Evolutionary conservation across 2,113 vertebrate genomes (phyloP).

Genomic region (Thunnus maccoyii): DNA sequence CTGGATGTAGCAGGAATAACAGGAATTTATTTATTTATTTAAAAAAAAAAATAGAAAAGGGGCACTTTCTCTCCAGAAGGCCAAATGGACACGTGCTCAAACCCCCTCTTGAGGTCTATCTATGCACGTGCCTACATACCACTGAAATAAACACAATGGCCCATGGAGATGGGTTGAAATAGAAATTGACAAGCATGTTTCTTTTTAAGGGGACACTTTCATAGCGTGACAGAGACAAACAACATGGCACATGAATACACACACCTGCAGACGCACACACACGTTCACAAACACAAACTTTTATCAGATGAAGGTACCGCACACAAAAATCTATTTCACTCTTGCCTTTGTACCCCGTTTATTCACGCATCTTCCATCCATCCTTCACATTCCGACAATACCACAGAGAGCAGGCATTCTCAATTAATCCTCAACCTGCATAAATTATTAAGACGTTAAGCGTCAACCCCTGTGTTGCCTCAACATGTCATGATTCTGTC

Average conservation of each 20-base stretch:
- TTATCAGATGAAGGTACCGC: neutral
- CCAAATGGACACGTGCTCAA: no score
- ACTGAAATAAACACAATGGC: conserved; percentile 21
- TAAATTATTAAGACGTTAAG: conserved; percentile 73
- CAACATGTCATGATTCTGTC: conserved; percentile 69
- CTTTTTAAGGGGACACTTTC: conserved; percentile 15
- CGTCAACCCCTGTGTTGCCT: conserved; percentile 50
- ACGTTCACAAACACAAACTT: neutral
- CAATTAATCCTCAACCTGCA: conserved; percentile 60
- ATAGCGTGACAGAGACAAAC: conserved; percentile 23
- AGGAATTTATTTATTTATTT: no score
- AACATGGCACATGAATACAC: neutral
- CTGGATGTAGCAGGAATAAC: no score
- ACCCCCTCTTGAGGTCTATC: no score
- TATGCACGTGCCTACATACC: neutral
- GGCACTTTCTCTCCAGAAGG: no score
- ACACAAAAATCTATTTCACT: neutral
- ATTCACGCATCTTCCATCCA: neutral
- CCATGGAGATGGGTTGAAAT: conserved; percentile 15
- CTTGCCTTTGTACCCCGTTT: neutral
- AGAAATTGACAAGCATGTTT: conserved; percentile 5
- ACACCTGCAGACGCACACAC: neutral
- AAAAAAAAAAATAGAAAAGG: no score
- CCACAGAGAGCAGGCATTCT: conserved; percentile 43
- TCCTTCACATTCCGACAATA: conserved; percentile 10